Evolutionary conservation across 2,113 vertebrate species (phyloP).

Genomic region (Perca fluviatilis): DNA sequence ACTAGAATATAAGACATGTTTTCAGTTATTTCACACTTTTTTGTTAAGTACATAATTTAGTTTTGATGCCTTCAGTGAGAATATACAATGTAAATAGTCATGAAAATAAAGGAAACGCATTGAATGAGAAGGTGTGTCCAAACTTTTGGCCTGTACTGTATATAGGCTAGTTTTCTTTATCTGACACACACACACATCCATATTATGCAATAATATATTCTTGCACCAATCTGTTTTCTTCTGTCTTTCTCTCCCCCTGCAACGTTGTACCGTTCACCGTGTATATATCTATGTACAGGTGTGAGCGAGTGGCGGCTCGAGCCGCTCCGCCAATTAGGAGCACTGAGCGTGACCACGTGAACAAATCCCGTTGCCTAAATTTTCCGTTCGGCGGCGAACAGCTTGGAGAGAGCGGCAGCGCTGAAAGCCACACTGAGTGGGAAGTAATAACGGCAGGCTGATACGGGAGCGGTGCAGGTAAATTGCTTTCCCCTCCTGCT

Average conservation of each 20-base stretch:
- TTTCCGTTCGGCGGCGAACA: constrained; percentile 68
- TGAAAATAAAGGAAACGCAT: too few species aligned
- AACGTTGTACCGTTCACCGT: constrained; percentile 13
- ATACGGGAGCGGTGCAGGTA: constrained; percentile 70
- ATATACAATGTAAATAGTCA: too few species aligned
- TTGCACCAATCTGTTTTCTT: constrained; percentile 17
- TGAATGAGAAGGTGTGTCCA: too few species aligned
- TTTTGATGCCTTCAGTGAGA: too few species aligned
- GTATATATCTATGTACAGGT: too few species aligned
- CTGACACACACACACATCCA: not conserved
- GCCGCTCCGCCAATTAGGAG: constrained; percentile 79
- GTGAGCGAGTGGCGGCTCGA: constrained; percentile 47
- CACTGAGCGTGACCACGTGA: constrained; percentile 79
- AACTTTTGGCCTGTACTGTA: too few species aligned
- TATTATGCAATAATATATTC: not conserved
- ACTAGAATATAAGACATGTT: too few species aligned
- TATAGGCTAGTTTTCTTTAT: not conserved
- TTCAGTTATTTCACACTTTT: too few species aligned
- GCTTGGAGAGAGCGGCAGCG: constrained; percentile 63
- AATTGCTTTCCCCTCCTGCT: constrained; percentile 39
- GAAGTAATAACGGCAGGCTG: constrained; percentile 65
- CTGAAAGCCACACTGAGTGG: constrained; percentile 60
- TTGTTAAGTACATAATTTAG: too few species aligned
- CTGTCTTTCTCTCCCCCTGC: not conserved
- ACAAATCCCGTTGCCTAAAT: constrained; percentile 78